Evolutionary conservation across 2,113 vertebrate genomes (phyloP).

Genomic region (Bothrops jararaca): DNA sequence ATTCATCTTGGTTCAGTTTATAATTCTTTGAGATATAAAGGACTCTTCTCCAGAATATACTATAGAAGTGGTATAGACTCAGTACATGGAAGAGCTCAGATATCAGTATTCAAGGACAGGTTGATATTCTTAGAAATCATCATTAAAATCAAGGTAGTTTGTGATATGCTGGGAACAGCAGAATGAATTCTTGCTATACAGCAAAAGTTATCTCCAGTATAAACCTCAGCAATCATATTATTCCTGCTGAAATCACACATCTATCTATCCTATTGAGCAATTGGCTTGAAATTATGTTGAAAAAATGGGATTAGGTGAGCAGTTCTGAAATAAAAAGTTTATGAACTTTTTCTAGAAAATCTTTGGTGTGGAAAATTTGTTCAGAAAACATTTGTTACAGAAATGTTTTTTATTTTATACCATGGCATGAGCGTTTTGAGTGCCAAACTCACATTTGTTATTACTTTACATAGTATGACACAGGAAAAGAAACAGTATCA

Average conservation of each 20-base stretch:
- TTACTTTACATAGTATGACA: not conserved
- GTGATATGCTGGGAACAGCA: not conserved
- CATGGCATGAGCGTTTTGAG: not conserved
- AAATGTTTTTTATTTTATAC: not conserved
- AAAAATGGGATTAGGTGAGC: not conserved
- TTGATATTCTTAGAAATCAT: not conserved
- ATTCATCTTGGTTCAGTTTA: not conserved
- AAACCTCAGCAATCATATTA: not conserved
- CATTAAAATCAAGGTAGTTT: not conserved
- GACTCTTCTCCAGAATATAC: not conserved
- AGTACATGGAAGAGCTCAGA: not conserved
- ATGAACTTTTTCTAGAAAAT: not conserved
- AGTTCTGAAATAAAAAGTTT: not conserved
- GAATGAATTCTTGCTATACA: not conserved
- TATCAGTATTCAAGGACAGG: not conserved
- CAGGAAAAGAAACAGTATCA: not conserved
- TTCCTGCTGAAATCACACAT: not conserved
- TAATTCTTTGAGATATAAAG: not conserved
- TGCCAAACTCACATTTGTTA: not conserved
- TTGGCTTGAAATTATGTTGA: not conserved
- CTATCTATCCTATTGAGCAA: not conserved
- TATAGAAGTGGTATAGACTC: not conserved
- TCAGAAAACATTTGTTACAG: not conserved
- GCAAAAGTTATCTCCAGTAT: not conserved
- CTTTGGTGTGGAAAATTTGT: not conserved